Evolutionary conservation across 2,113 vertebrate species (phyloP).

Genomic region (Prinia subflava): DNA sequence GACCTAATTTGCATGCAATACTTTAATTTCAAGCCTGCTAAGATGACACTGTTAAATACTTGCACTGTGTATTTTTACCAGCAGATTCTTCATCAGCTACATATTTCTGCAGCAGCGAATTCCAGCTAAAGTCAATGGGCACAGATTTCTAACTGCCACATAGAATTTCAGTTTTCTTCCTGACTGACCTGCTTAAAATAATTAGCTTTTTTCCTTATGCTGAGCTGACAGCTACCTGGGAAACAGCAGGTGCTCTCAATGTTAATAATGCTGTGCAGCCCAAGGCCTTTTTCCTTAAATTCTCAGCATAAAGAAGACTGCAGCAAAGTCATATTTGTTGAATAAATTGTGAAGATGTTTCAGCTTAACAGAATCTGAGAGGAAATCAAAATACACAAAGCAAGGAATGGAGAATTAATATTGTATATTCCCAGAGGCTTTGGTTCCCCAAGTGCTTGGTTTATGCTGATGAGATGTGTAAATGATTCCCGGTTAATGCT

Average conservation of each 20-base stretch:
- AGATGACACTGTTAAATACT: constrained; percentile 12
- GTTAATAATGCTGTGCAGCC: constrained; percentile 29
- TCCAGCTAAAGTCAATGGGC: background rate
- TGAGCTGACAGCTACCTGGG: constrained; percentile 53
- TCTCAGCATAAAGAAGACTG: constrained; percentile 12
- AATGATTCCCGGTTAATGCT: background rate
- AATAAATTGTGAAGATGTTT: constrained; percentile 19
- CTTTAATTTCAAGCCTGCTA: background rate
- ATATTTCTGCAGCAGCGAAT: background rate
- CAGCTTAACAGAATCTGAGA: constrained; percentile 14
- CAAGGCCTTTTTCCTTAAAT: constrained; percentile 39
- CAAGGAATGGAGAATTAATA: background rate
- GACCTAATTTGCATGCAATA: background rate
- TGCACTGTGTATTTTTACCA: background rate
- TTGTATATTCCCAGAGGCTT: background rate
- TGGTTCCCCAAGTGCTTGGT: background rate
- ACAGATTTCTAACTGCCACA: background rate
- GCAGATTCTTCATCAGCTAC: background rate
- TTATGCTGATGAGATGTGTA: background rate
- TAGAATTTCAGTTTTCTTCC: constrained; percentile 4
- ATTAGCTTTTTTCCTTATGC: constrained; percentile 54
- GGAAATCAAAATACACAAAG: constrained; percentile 13
- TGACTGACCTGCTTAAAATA: constrained; percentile 45
- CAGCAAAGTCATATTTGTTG: constrained; percentile 29
- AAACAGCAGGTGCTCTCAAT: constrained; percentile 44